These are phyloP conservation scores for Regulus satrapa DNA, from an alignment of 2,113 vertebrate species.

Conservation along the genomic window DNA sequence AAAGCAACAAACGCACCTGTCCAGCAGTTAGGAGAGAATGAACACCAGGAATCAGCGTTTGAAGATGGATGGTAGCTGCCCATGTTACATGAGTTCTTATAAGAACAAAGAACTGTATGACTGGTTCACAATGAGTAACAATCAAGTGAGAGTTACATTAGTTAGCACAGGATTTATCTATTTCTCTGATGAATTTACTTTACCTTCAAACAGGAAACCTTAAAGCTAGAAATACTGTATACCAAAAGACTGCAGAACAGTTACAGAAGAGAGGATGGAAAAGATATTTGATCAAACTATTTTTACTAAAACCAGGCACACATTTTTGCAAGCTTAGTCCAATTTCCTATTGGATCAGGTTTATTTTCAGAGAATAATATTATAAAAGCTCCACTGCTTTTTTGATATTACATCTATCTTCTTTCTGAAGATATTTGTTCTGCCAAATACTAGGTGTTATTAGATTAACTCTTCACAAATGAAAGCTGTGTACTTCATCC, in stretches of 20 bases:
- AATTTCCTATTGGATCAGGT: neutral
- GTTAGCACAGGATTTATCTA: neutral
- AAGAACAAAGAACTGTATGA: neutral
- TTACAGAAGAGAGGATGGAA: neutral
- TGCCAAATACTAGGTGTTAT: neutral
- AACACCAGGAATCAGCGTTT: neutral
- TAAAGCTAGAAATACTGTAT: neutral
- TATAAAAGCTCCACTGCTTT: neutral
- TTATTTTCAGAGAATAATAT: neutral
- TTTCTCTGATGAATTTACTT: neutral
- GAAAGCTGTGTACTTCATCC: neutral
- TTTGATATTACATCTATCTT: neutral
- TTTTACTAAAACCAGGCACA: neutral
- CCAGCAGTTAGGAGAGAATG: neutral
- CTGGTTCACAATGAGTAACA: neutral
- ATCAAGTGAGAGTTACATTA: neutral
- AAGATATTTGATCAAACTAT: neutral
- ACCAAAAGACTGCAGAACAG: neutral
- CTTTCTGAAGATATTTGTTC: neutral
- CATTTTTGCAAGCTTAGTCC: neutral
- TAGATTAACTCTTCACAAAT: constrained; percentile 3
- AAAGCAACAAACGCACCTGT: neutral
- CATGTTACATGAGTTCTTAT: rapidly evolving
- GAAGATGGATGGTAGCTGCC: neutral
- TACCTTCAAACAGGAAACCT: neutral